A percentile compares a stretch with the other conserved stretches of the same genome.
Conservation (phyloP, 2,113 vertebrate genomes). For the Stigmatopora nigra region DNA sequence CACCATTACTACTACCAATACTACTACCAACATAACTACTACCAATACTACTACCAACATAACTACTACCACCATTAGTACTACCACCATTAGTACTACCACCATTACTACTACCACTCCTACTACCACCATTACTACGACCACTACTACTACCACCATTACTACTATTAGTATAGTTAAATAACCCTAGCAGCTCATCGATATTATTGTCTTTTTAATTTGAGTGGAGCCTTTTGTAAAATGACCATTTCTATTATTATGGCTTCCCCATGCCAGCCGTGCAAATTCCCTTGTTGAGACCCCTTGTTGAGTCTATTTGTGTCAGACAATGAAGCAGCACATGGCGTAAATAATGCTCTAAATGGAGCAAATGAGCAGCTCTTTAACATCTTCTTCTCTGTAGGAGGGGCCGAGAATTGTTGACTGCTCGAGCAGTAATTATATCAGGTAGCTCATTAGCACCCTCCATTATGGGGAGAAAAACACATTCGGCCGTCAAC, state of each 20-base stretch:
- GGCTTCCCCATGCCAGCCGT: background rate
- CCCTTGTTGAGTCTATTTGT: constrained; percentile 2
- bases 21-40: too few species aligned
- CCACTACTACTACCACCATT: too few species aligned
- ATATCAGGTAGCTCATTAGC: constrained; percentile 66
- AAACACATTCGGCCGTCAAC: constrained; percentile 15
- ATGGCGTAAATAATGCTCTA: constrained; percentile 40
- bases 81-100: too few species aligned
- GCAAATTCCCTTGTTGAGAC: background rate
- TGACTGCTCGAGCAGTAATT: constrained; percentile 58
- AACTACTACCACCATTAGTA: too few species aligned
- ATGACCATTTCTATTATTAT: background rate
- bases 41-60: too few species aligned
- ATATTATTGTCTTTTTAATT: too few species aligned
- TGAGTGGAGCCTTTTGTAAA: too few species aligned
- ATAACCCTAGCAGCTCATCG: too few species aligned
- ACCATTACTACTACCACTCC: too few species aligned
- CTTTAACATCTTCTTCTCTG: constrained; percentile 57
- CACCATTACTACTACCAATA: too few species aligned
- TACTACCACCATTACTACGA: too few species aligned
- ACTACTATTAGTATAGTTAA: too few species aligned
- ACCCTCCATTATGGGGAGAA: constrained; percentile 45
- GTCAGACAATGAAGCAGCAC: constrained; percentile 34
- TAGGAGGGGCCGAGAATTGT: constrained; percentile 41
- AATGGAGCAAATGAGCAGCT: constrained; percentile 49